Evolutionary conservation across 2,888 invertebrate species (phyloP).

Genomic region (Ferdinandea cuprea): DNA sequence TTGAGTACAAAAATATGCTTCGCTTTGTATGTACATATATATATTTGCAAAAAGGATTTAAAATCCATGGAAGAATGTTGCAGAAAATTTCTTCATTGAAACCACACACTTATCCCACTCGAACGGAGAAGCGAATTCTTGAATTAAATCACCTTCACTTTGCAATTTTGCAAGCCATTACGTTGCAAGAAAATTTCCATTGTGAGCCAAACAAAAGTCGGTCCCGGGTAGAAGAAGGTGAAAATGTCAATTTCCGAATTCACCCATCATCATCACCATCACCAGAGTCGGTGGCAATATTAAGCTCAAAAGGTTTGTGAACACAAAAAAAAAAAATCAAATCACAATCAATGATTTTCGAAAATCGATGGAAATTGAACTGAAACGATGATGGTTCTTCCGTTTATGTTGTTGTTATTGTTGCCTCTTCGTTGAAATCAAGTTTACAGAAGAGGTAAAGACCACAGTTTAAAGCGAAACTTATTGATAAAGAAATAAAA

Average conservation of each 20-base stretch:
- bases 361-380: conserved; percentile 58
- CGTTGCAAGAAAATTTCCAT: conserved; percentile 12
- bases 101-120: conserved; percentile 36
- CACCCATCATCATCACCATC: conserved; percentile 1
- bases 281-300: conserved; percentile 14
- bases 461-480: neutral
- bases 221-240: conserved; percentile 11
- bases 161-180: conserved; percentile 35
- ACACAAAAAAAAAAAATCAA: no score
- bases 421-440: conserved; percentile 12
- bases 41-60: neutral
- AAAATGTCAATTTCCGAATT: neutral
- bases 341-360: conserved; percentile 40
- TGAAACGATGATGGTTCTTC: conserved; percentile 8
- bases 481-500: conserved; percentile 40
- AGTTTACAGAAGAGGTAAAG: conserved; percentile 15
- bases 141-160: conserved; percentile 31
- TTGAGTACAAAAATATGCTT: neutral
- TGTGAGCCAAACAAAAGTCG: conserved; percentile 27
- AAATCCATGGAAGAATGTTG: conserved; percentile 5
- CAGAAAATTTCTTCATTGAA: conserved; percentile 42
- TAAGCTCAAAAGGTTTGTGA: conserved; percentile 24
- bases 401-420: no score
- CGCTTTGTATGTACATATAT: no score
- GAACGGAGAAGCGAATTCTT: conserved; percentile 38